phyloP scores from a whole-genome alignment of 1,140 invertebrate genomes.

The Dryas iulia region DNA sequence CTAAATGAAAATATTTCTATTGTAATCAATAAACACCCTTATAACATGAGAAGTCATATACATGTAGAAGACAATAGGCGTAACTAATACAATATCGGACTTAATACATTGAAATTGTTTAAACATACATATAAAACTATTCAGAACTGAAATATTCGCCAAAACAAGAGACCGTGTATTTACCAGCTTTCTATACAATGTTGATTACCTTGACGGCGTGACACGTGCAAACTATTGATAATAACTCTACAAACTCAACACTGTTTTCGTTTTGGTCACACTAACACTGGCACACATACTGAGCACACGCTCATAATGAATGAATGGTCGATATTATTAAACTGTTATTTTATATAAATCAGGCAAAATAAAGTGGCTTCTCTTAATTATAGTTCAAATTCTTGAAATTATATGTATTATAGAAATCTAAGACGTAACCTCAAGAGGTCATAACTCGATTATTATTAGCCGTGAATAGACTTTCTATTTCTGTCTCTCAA shows the following conservation, averaged over 20 bases:
- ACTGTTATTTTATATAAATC: background rate
- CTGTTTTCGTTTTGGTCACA: slow-evolving; percentile 5
- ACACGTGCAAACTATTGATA: slow-evolving; percentile 31
- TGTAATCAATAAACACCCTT: background rate
- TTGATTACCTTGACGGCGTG: slow-evolving; percentile 27
- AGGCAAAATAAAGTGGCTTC: background rate
- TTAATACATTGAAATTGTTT: background rate
- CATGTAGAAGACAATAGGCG: background rate
- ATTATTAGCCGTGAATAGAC: background rate
- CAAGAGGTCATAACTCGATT: background rate
- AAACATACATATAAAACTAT: background rate
- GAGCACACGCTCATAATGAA: too few relatives aligned
- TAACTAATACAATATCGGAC: background rate
- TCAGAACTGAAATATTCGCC: background rate
- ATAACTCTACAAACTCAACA: slow-evolving; percentile 6
- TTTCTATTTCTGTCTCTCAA: background rate
- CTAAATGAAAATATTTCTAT: background rate
- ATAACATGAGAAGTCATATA: background rate
- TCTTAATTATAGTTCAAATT: background rate
- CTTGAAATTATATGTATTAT: background rate
- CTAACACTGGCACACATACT: background rate
- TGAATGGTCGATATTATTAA: too few relatives aligned
- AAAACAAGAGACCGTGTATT: slow-evolving; percentile 3
- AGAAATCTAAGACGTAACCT: background rate
- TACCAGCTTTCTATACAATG: slow-evolving; percentile 24